Conservation (phyloP, 2,888 invertebrate genomes). For the Acleris holmiana region DNA sequence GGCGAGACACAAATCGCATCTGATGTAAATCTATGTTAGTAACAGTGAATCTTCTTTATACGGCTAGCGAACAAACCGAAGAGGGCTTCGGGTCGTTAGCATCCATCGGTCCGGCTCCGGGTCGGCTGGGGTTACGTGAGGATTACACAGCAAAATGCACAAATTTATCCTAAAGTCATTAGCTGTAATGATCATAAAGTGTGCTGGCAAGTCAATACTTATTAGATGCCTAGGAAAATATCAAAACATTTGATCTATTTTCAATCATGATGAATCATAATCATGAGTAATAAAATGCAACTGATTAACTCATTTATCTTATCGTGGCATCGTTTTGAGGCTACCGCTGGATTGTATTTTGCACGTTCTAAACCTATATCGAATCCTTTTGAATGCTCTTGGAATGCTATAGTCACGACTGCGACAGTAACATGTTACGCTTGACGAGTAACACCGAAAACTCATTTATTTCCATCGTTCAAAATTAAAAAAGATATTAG, state of each 20-base stretch:
- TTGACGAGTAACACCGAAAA: conserved; percentile 39
- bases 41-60: conserved; percentile 38
- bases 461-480: conserved; percentile 50
- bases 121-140: conserved; percentile 44
- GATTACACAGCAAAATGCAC: conserved; percentile 44
- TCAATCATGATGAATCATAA: not conserved
- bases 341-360: not conserved
- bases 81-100: conserved; percentile 52
- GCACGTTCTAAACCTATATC: not conserved
- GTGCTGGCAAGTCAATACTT: no score
- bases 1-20: not conserved
- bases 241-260: no score
- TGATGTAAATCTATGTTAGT: conserved; percentile 13
- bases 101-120: conserved; percentile 54
- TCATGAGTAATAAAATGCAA: not conserved
- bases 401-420: conserved; percentile 1
- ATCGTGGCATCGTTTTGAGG: conserved; percentile 2
- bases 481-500: conserved; percentile 60
- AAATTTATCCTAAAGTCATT: conserved; percentile 18
- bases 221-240: no score
- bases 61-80: conserved; percentile 40
- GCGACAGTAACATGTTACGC: conserved; percentile 3
- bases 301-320: not conserved
- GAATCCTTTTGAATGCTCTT: conserved; percentile 15
- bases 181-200: not conserved